Evolutionary conservation across 2,797 vertebrate genomes (phyloP), one percentile per base, ranked within the genome.

Genomic region (Apodemus agrarius): DNA sequence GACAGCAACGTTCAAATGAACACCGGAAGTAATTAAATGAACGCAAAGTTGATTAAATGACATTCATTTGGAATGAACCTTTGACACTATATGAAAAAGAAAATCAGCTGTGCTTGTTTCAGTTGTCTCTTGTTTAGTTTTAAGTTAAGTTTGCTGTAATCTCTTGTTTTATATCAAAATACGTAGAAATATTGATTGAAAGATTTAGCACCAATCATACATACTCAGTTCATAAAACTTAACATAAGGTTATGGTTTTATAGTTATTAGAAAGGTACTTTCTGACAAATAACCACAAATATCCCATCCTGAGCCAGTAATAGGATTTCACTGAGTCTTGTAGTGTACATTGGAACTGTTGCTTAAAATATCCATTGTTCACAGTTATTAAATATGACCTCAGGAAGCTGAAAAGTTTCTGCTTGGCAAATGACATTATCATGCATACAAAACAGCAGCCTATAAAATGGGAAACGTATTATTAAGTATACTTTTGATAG

Each of bases 231-330:
- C 74, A 46, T 59, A 75, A 29, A 22, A 85, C 97, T 92, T 96
- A 93, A 81, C 82, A 67, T 46, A 72, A 5, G 95, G n/a, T 52
- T 95, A 37, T 9, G 8, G n/a, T 37, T 21, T 72, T 72, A 91
- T 95, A 96, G 49, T 96, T 97, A 26, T 14, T 93, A 98, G 78
- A 57, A 82, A 96, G 46, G 81, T 97, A 94, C 84, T 96, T 76
- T 74, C 26, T 0, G 9, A 95, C 43, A 69, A 54, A 11, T 54
- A 34, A 67, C 54, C 34, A 24, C 34, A 87, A 24, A 37, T 67
- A 9, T 80, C 34, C 17, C 21, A 89, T n/a, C 34, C 9, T 14
- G 0, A n/a, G 21, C 16, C 12, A 79, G 49, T 69, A 75, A 76
- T 80, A 63, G 87, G 34, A 78, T 90, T 88, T 96, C 3, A n/a